Evolutionary conservation across 2,888 invertebrate species (phyloP).

Genomic region (Pachymerium ferrugineum): DNA sequence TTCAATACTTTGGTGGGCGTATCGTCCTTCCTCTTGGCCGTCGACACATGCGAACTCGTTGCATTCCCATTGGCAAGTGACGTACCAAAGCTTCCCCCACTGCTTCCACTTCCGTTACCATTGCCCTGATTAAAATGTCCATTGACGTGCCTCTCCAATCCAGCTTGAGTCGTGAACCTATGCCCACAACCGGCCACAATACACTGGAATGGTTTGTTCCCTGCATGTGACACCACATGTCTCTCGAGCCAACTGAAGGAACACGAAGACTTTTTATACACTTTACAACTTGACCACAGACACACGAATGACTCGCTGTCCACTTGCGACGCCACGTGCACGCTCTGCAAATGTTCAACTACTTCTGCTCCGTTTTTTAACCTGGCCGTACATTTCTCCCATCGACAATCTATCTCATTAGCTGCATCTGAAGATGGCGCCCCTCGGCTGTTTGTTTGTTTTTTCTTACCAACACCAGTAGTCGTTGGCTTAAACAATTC

Average conservation of each 20-base stretch:
- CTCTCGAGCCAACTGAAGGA: constrained; percentile 89
- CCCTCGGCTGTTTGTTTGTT: neutral
- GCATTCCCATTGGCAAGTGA: constrained; percentile 41
- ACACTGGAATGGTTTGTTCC: constrained; percentile 90
- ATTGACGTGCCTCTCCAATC: constrained; percentile 87
- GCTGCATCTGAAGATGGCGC: neutral
- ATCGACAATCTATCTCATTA: constrained; percentile 41
- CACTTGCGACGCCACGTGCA: constrained; percentile 79
- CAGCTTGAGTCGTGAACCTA: constrained; percentile 53
- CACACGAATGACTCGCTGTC: constrained; percentile 76
- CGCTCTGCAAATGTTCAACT: constrained; percentile 55
- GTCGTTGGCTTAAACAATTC: neutral
- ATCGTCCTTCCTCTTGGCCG: constrained; percentile 64
- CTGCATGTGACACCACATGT: constrained; percentile 83
- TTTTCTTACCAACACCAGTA: neutral
- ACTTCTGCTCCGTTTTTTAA: constrained; percentile 40
- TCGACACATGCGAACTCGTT: neutral
- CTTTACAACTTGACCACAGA: constrained; percentile 90
- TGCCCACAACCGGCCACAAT: constrained; percentile 86
- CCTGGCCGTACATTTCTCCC: constrained; percentile 44
- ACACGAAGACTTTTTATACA: constrained; percentile 84
- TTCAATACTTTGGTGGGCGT: constrained; percentile 75
- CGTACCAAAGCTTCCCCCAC: constrained; percentile 52
- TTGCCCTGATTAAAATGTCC: constrained; percentile 69
- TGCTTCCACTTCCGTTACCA: constrained; percentile 39